phyloP scores from a whole-genome alignment of 2,113 vertebrate genomes.

The Sceloporus tristichus region DNA sequence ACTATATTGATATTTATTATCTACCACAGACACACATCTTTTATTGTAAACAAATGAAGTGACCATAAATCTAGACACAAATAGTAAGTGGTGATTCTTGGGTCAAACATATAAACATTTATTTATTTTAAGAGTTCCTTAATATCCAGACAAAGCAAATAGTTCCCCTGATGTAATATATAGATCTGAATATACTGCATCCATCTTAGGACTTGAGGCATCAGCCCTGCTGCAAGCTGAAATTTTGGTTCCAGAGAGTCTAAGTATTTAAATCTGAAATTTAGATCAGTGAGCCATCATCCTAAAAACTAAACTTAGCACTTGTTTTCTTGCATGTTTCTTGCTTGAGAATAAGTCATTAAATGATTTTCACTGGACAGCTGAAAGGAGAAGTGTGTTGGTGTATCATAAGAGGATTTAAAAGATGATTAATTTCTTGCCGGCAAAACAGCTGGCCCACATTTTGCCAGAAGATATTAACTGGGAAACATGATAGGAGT shows the following conservation, averaged over 20 bases:
- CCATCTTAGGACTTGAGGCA: not conserved
- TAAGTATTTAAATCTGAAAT: not conserved
- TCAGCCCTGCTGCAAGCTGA: conserved; percentile 6
- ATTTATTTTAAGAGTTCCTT: conserved; percentile 16
- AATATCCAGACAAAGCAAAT: not conserved
- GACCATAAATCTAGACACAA: not conserved
- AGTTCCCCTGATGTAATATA: not conserved
- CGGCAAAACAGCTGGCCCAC: conserved; percentile 64
- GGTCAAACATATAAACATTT: not conserved
- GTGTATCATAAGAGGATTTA: conserved; percentile 54
- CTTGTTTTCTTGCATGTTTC: conserved; percentile 41
- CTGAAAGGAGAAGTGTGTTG: conserved; percentile 63
- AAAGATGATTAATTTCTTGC: conserved; percentile 72
- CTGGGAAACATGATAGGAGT: conserved; percentile 69
- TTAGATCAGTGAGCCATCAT: conserved; percentile 36
- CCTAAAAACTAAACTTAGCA: conserved; percentile 41
- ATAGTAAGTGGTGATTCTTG: not conserved
- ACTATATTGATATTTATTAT: too few relatives aligned
- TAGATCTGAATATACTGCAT: fast-evolving
- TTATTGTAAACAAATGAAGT: not conserved
- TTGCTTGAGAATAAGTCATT: conserved; percentile 55
- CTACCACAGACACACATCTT: not conserved
- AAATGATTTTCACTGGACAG: conserved; percentile 63
- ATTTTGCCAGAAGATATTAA: conserved; percentile 62
- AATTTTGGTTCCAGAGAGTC: conserved; percentile 21